Evolutionary conservation across 2,797 vertebrate species (phyloP), one percentile per base, ranked within the genome.

Genomic region (Crocidura indochinensis): DNA sequence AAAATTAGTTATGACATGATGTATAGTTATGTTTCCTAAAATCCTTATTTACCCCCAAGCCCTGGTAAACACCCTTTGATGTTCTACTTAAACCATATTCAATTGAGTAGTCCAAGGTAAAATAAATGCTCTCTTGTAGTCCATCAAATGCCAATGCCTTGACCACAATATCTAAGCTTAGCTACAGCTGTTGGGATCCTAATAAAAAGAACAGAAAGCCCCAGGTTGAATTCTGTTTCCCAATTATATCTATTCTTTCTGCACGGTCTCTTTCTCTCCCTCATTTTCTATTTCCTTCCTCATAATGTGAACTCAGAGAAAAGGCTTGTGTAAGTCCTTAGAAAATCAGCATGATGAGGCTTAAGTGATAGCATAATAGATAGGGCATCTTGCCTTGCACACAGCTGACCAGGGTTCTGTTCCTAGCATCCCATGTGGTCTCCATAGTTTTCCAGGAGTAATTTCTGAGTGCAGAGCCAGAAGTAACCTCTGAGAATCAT

Each of bases 131-230:
- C 78, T 84, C 17, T 26, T 84, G 53, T 78, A 71, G 81, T 78
- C 31, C 80, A 79, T 47, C 75, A 85, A 94, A 87, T 60, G 1
- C 24, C 51, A 56, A 89, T 53, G 1, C 19, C 83, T 86, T 95
- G 64, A 72, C 26, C 38, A 73, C 46, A 84, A 65, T 87, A 84
- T 67, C 77, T 46, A 90, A 46, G 27, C 69, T 64, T 77, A 62
- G 90, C 44, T 22, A 44, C 9, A 62, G 22, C 27, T 91, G 38
- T 83, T 75, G 8, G 60, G 31, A 84, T 77, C 22, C 8, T 3
- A 38, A 5, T 19, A 47, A 78, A 26, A 89, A 82, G 10, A 60
- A 24, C 8, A 8, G 67, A 92, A 65, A 79, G 27, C 31, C 19
- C 76, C n/a, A 76, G 15, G 3, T 46, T 19, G 19, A 56, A 56